These are phyloP conservation scores for Fulmarus glacialis DNA, from an alignment of 2,113 vertebrate genomes.

Conservation along the genomic window DNA sequence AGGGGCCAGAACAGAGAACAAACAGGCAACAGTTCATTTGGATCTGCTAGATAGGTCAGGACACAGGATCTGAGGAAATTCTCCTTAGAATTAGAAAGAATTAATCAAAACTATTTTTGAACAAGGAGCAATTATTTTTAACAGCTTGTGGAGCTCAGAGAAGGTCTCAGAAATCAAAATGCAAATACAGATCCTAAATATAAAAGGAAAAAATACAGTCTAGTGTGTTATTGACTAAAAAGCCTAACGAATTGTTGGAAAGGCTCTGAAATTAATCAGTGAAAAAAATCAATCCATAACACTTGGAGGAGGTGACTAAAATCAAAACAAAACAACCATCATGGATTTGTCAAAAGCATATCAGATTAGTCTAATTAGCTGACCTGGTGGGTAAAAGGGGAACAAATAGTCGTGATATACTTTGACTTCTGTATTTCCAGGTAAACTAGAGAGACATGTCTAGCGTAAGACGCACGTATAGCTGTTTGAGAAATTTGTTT, in stretches of 20 bases:
- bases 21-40: not conserved
- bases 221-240: not conserved
- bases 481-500: not conserved
- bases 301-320: not conserved
- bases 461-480: accelerated
- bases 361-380: not conserved
- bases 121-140: conserved; percentile 8
- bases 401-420: not conserved
- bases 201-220: not conserved
- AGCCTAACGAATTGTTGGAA: not conserved
- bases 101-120: not conserved
- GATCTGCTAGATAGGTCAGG: not conserved
- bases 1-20: not conserved
- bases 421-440: not conserved
- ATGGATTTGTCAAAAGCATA: not conserved
- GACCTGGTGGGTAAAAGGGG: not conserved
- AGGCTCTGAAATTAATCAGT: not conserved
- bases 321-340: not conserved
- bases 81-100: not conserved
- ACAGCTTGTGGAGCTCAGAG: not conserved
- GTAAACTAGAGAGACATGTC: accelerated
- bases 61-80: not conserved
- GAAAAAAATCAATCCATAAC: not conserved
- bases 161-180: conserved; percentile 8
- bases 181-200: not conserved